Percentiles rank a stretch among this genome's conserved stretches.
Evolutionary conservation across 2,113 vertebrate species (phyloP).

Genomic region (Nibea albiflora): DNA sequence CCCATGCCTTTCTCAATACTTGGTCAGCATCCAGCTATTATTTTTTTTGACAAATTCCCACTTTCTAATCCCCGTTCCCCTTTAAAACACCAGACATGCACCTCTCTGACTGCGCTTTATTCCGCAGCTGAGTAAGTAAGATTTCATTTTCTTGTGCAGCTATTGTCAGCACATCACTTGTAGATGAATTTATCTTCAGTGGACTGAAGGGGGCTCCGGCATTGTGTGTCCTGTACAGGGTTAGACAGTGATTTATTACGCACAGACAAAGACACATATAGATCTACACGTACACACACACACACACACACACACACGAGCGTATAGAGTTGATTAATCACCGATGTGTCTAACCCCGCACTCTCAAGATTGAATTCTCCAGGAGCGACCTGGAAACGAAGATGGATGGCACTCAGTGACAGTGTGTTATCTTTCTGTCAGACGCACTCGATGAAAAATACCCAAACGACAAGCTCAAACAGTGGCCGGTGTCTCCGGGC

Average conservation of each 20-base stretch:
- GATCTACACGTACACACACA: conserved; percentile 52
- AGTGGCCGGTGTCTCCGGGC: conserved; percentile 57
- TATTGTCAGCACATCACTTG: conserved; percentile 72
- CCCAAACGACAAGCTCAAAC: conserved; percentile 71
- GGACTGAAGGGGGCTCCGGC: conserved; percentile 53
- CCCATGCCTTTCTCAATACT: conserved; percentile 58
- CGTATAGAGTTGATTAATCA: conserved; percentile 73
- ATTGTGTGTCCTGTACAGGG: conserved; percentile 71
- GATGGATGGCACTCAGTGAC: conserved; percentile 72
- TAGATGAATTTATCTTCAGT: conserved; percentile 77
- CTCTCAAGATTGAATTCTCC: conserved; percentile 76
- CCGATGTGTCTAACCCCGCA: conserved; percentile 66
- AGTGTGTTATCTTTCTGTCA: conserved; percentile 79
- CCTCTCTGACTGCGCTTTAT: conserved; percentile 26
- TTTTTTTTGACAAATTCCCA: conserved; percentile 51
- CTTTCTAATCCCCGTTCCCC: conserved; percentile 30
- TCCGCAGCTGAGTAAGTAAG: conserved; percentile 37
- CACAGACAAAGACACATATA: conserved; percentile 70
- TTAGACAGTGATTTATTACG: conserved; percentile 79
- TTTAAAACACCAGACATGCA: conserved; percentile 44
- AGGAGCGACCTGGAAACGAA: conserved; percentile 74
- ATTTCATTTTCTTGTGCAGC: conserved; percentile 51
- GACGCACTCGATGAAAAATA: conserved; percentile 73
- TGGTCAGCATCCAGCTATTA: conserved; percentile 38
- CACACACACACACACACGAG: conserved; percentile 56